Base-by-base conservation (phyloP, 2,797 vertebrate species). In the Odontamblyopus lacepedii region DNA sequence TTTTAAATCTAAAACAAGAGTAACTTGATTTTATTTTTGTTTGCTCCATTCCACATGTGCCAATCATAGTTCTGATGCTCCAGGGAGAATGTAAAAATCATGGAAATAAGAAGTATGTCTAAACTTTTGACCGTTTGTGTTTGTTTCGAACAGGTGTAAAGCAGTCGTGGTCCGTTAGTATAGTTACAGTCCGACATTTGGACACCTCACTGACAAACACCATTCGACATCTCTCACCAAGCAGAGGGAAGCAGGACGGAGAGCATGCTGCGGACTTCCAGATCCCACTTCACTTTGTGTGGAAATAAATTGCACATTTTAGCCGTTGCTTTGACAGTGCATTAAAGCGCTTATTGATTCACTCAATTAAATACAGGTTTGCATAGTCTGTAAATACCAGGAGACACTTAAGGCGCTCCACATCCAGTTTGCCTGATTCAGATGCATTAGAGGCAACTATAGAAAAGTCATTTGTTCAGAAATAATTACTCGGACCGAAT, bases 361-460 rank as follows among this genome's bases (percentile, higher is more conserved):
- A 88, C 90, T 92, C 91, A 90, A 93, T 94, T 93, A 94, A 93
- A 94, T 92, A 93, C 89, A 88, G 92, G 87, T 91, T 89, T 91
- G 89, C 88, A 83, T 86, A 84, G 77, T 87, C 83, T 88, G 89
- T 90, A 93, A 93, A 92, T 89, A 91, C 89, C 91, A 83, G 89
- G 90, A 91, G 92, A 92, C 88, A 86, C 85, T 74, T 90, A 89
- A 88, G 90, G 83, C 83, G 83, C 84, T 85, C 86, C 85, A 82
- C 79, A 89, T 86, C 85, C 89, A 91, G 78, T 90, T 87, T 87
- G 78, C 86, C 89, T 86, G 89, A 93, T 91, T 92, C 88, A 92
- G 85, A 90, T 85, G 87, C 84, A 91, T 92, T 92, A 92, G 87
- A 90, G 77, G 82, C 84, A 83, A 88, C 87, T 90, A 91, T 89